These are phyloP conservation scores for Pantherophis guttatus DNA, from an alignment of 2,113 vertebrate species.

Conservation along the genomic window DNA sequence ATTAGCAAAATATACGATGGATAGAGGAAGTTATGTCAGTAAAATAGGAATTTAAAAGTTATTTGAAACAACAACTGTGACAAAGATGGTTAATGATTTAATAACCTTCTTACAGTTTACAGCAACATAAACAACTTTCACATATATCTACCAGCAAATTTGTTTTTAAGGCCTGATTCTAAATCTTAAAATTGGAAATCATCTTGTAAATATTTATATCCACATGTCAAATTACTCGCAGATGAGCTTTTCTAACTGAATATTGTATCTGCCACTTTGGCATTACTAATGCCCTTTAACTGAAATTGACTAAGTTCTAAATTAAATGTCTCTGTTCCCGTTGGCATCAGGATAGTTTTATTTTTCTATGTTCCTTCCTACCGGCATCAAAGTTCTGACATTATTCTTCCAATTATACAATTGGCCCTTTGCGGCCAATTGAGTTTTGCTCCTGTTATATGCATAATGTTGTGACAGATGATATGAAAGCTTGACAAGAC, in stretches of 20 bases:
- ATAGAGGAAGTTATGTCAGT: background rate
- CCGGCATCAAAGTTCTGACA: accelerated
- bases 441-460: slow-evolving; percentile 3
- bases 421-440: slow-evolving; percentile 9
- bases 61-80: background rate
- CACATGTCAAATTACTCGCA: slow-evolving; percentile 11
- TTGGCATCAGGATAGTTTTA: slow-evolving; percentile 25
- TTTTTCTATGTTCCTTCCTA: background rate
- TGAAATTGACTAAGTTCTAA: background rate
- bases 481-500: slow-evolving; percentile 20
- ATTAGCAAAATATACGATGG: background rate
- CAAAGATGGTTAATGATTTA: background rate
- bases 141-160: background rate
- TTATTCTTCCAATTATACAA: background rate
- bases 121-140: background rate
- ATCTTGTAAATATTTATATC: slow-evolving; percentile 17
- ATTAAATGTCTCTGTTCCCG: background rate
- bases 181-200: slow-evolving; percentile 5
- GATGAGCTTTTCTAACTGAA: background rate
- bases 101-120: background rate
- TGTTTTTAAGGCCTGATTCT: background rate
- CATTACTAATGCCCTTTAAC: background rate
- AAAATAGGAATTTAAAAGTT: background rate
- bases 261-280: background rate
- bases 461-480: background rate